A percentile compares a stretch with the other conserved stretches of the same genome.
phyloP scores from a whole-genome alignment of 2,888 invertebrate species.

The Penaeus monodon region DNA sequence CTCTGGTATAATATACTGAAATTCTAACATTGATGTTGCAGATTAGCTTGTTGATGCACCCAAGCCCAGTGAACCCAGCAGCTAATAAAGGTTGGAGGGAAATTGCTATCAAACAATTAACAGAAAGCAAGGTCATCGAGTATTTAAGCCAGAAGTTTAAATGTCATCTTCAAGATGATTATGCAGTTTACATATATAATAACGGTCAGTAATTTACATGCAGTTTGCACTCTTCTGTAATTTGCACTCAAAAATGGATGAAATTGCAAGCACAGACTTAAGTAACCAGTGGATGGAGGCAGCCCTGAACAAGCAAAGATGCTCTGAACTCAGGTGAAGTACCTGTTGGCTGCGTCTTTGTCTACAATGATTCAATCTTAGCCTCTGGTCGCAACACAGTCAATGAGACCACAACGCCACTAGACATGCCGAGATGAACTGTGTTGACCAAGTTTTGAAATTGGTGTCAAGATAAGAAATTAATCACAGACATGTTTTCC shows the following conservation, averaged over 20 bases:
- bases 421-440: constrained; percentile 94
- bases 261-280: neutral
- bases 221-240: neutral
- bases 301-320: constrained; percentile 73
- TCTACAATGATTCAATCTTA: constrained; percentile 78
- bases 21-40: constrained; percentile 67
- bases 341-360: constrained; percentile 96
- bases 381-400: constrained; percentile 90
- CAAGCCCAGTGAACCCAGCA: constrained; percentile 82
- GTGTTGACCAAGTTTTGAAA: constrained; percentile 84
- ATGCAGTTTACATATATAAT: neutral
- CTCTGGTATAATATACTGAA: neutral
- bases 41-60: constrained; percentile 79
- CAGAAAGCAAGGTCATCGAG: constrained; percentile 75
- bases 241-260: neutral
- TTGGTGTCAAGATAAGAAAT: constrained; percentile 72
- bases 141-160: constrained; percentile 36
- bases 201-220: neutral
- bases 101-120: constrained; percentile 77
- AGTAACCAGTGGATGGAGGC: constrained; percentile 48
- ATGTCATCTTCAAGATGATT: neutral
- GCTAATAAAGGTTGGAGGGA: constrained; percentile 87
- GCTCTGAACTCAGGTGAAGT: constrained; percentile 89
- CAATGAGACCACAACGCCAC: constrained; percentile 95
- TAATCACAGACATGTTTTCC: constrained; percentile 73